These are phyloP conservation scores for Zaprionus lachaisei DNA, from an alignment of 1,140 invertebrate genomes.

Conservation along the genomic window DNA sequence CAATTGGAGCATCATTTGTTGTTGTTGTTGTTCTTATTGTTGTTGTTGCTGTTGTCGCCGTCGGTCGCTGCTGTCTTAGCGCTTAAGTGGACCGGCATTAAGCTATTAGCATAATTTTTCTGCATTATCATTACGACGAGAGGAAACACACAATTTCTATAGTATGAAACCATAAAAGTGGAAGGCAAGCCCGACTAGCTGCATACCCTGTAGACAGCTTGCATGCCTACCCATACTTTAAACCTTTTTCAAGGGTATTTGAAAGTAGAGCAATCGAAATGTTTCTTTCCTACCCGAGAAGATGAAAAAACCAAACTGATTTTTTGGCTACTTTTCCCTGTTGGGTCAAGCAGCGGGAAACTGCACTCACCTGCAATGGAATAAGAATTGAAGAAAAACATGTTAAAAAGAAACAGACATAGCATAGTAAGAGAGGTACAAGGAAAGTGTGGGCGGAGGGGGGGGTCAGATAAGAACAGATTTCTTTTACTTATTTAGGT, in stretches of 20 bases:
- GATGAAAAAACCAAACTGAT: conserved; percentile 26
- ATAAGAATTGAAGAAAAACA: conserved; percentile 34
- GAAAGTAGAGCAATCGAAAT: background rate
- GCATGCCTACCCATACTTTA: background rate
- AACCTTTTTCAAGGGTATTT: background rate
- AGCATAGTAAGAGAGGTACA: background rate
- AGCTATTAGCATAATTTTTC: conserved; percentile 81
- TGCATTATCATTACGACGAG: conserved; percentile 71
- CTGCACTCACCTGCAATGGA: conserved; percentile 71
- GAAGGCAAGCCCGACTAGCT: background rate
- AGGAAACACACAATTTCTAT: conserved; percentile 31
- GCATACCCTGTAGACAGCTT: conserved; percentile 14
- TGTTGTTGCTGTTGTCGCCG: conserved; percentile 5
- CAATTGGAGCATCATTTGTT: background rate
- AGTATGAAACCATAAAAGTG: background rate
- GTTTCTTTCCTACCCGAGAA: conserved; percentile 10
- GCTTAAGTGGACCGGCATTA: conserved; percentile 76
- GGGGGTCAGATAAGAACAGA: background rate
- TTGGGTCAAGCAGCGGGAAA: conserved; percentile 20
- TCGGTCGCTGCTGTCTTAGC: conserved; percentile 65
- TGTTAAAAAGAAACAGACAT: conserved; percentile 3
- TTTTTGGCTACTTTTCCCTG: conserved; percentile 3
- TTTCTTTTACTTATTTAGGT: conserved; percentile 18
- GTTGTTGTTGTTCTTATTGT: background rate
- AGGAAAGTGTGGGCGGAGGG: background rate